phyloP scores from a whole-genome alignment of 1,140 invertebrate genomes.

The Polypedilum vanderplanki region DNA sequence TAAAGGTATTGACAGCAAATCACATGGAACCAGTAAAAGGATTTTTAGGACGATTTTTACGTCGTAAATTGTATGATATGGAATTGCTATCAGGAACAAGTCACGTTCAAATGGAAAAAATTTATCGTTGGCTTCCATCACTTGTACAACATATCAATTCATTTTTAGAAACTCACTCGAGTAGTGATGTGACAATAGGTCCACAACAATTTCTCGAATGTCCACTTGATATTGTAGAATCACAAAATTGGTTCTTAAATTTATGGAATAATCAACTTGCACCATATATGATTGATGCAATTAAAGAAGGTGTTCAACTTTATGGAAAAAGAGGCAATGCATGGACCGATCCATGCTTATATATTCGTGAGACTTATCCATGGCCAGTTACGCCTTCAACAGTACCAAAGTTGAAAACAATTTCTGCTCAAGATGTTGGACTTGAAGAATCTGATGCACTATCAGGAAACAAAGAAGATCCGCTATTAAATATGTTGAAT shows the following conservation, averaged over 20 bases:
- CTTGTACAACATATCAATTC: constrained; percentile 78
- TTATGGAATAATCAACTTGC: constrained; percentile 82
- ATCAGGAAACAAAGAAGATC: constrained; percentile 35
- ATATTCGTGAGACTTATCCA: constrained; percentile 69
- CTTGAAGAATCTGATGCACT: constrained; percentile 36
- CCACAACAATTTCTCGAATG: constrained; percentile 41
- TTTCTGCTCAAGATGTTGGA: constrained; percentile 39
- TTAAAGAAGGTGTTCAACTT: constrained; percentile 66
- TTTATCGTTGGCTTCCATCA: constrained; percentile 76
- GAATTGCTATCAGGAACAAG: constrained; percentile 55
- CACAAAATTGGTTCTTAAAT: constrained; percentile 78
- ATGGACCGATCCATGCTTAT: constrained; percentile 71
- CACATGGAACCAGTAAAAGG: constrained; percentile 83
- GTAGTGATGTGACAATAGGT: constrained; percentile 78
- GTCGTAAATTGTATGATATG: constrained; percentile 62
- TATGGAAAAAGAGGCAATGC: constrained; percentile 49
- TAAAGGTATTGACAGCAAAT: constrained; percentile 60
- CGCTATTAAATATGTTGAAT: constrained; percentile 62
- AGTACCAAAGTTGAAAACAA: constrained; percentile 23
- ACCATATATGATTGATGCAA: constrained; percentile 72
- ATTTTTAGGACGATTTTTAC: constrained; percentile 67
- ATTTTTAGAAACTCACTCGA: constrained; percentile 77
- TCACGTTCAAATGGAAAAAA: constrained; percentile 58
- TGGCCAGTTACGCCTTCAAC: constrained; percentile 49
- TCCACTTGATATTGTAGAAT: constrained; percentile 42